A percentile compares a stretch with the other conserved stretches of the same genome.
Conservation (phyloP, 2,113 vertebrate species). For the Steatornis caripensis region DNA sequence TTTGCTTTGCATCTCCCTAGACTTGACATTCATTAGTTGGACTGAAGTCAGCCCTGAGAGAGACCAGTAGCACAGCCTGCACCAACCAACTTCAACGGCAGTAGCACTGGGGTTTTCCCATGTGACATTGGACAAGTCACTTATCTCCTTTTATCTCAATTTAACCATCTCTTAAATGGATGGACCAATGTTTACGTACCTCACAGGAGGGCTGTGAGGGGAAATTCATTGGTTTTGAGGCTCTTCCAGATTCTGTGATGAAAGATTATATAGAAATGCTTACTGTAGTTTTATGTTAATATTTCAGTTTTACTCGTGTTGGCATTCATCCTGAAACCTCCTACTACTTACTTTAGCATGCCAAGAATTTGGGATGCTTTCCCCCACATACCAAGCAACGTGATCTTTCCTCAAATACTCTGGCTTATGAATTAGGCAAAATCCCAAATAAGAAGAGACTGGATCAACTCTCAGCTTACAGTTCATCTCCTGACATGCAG, state of each 20-base stretch:
- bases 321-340: not conserved
- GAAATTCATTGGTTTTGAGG: not conserved
- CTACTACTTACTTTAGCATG: not conserved
- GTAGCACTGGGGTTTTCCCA: not conserved
- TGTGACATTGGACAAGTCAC: not conserved
- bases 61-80: not conserved
- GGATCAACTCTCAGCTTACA: not conserved
- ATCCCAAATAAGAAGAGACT: not conserved
- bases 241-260: not conserved
- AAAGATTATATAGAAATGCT: not conserved
- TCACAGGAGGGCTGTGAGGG: not conserved
- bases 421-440: not conserved
- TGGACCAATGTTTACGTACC: not conserved
- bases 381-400: not conserved
- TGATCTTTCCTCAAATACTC: not conserved
- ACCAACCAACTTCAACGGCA: accelerated
- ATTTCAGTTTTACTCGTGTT: not conserved
- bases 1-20: not conserved
- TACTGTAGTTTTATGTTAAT: not conserved
- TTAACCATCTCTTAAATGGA: not conserved
- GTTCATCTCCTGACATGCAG: not conserved
- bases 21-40: not conserved
- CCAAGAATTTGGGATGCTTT: not conserved
- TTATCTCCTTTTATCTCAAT: not conserved
- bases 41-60: not conserved